Percentiles rank a stretch among this genome's conserved stretches.
phyloP scores from a whole-genome alignment of 2,113 vertebrate species.

The Varanus salvator region DNA sequence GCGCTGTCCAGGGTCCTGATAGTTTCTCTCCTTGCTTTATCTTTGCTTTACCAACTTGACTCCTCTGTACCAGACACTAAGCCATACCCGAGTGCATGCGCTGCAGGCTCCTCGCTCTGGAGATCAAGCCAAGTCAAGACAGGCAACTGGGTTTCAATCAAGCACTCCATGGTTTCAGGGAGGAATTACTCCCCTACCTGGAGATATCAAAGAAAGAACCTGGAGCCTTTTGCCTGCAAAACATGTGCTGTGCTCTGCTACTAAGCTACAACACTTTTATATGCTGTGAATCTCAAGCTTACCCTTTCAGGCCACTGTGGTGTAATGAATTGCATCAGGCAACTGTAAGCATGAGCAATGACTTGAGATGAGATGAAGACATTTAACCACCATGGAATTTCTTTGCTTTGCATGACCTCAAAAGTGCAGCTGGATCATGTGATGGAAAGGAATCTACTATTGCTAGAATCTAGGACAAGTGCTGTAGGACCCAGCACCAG shows the following conservation, averaged over 20 bases:
- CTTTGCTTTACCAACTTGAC: too few species aligned
- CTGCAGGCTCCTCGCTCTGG: too few species aligned
- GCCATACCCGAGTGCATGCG: too few species aligned
- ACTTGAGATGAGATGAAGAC: not conserved
- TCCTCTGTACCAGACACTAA: too few species aligned
- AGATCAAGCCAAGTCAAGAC: too few species aligned
- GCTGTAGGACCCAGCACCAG: not conserved
- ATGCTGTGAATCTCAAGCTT: not conserved
- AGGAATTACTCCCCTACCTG: not conserved
- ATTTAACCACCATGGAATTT: not conserved
- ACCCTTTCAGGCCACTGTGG: not conserved
- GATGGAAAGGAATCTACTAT: not conserved
- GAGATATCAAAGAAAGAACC: not conserved
- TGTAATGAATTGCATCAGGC: not conserved
- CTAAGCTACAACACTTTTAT: not conserved
- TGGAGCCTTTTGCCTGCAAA: not conserved
- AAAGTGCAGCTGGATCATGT: not conserved
- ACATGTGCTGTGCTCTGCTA: not conserved
- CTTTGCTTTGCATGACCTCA: not conserved
- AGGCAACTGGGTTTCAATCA: not conserved
- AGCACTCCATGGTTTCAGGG: not conserved
- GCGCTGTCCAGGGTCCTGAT: too few species aligned
- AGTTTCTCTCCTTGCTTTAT: too few species aligned
- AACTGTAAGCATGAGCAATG: not conserved
- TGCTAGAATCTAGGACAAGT: not conserved